Conservation (phyloP, 2,797 vertebrate species). For the Sphenopsis melanotis region DNA sequence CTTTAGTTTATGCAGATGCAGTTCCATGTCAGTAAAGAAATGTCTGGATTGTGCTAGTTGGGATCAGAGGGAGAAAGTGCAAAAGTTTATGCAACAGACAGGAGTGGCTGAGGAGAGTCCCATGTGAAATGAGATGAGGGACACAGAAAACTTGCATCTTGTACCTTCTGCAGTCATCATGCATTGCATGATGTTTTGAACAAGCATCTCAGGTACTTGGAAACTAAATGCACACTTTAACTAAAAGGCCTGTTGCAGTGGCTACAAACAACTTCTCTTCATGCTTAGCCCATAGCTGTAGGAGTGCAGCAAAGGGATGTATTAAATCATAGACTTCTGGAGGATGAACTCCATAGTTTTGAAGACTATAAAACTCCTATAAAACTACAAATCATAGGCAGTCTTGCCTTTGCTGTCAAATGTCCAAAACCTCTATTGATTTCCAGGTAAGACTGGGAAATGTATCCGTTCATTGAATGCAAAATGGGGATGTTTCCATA, state of each 20-base stretch:
- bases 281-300: background rate
- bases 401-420: background rate
- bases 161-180: background rate
- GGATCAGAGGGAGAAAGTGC: background rate
- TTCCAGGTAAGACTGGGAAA: background rate
- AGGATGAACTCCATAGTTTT: background rate
- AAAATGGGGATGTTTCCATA: background rate
- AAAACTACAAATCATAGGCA: background rate
- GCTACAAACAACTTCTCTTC: background rate
- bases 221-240: background rate
- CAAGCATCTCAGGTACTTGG: background rate
- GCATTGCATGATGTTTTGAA: background rate
- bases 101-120: background rate
- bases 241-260: background rate
- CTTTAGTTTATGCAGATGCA: background rate
- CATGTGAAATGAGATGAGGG: background rate
- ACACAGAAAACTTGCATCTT: background rate
- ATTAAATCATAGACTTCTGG: background rate
- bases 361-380: background rate
- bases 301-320: background rate
- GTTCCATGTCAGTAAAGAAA: background rate
- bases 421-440: background rate
- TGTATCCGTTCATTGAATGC: background rate
- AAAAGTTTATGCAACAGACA: background rate
- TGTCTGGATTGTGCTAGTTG: fast-evolving